These are phyloP conservation scores for Pelecanus crispus DNA, from an alignment of 2,113 vertebrate species.

Conservation along the genomic window DNA sequence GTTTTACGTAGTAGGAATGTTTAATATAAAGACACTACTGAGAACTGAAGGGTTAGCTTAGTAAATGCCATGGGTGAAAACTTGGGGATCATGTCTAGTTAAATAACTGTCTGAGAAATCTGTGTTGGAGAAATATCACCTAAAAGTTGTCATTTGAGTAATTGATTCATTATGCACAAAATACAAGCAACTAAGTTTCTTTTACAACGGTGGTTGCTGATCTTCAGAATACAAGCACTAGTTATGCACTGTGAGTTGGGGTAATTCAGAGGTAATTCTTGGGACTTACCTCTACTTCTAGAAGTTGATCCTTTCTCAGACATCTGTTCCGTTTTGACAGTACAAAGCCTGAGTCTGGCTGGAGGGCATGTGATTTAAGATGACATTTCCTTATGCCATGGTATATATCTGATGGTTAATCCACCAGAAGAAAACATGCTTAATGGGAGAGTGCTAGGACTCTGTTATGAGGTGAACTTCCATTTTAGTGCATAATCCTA, in stretches of 20 bases:
- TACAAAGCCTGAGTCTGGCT: neutral
- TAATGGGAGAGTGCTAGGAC: neutral
- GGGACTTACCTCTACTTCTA: neutral
- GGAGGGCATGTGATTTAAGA: neutral
- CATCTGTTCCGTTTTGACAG: neutral
- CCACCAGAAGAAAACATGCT: neutral
- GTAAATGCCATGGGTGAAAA: neutral
- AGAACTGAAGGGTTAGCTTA: neutral
- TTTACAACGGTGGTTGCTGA: neutral
- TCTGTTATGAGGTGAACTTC: neutral
- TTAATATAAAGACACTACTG: neutral
- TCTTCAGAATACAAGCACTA: neutral
- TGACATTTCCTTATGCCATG: neutral
- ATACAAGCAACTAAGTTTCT: neutral
- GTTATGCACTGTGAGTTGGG: neutral
- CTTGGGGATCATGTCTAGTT: neutral
- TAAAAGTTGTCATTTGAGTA: neutral
- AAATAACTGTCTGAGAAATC: neutral
- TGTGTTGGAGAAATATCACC: neutral
- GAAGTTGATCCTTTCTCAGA: neutral
- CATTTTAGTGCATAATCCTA: neutral
- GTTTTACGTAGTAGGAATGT: neutral
- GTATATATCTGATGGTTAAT: neutral
- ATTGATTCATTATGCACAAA: neutral
- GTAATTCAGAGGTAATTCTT: neutral